Base-by-base conservation (phyloP, 2,888 invertebrate species). In the Amitus sp. region DNA sequence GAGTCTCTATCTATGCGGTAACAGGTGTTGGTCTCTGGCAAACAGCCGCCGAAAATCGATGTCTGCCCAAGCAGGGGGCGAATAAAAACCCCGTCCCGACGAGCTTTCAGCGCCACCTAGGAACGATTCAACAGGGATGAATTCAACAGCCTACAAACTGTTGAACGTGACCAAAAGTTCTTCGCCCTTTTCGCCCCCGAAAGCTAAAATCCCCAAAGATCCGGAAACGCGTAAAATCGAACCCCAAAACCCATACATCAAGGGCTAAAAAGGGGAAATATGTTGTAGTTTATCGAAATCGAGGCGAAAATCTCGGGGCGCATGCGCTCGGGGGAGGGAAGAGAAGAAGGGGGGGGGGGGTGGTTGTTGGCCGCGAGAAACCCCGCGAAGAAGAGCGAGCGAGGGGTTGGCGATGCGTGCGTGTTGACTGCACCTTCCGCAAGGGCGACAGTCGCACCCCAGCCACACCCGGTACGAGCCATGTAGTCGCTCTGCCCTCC, bases 401-500 rank as follows among this genome's bases (percentile, higher is more conserved):
- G 15, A 39, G 39, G 72, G 71, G 67, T 67, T 67, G 69, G 72
- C 68, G 59, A 71, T 65, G 70, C 70, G 68, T 65, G 70, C 70
- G 68, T 67, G 67, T 72, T 63, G 64, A 64, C 62, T 65, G 66
- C 62, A 66, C 60, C 66, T 66, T 66, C 63, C 60, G 62, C 63
- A 63, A 65, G 70, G 71, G 68, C 74, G 58, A 62, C 67, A 76
- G 76, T 76, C 75, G 74, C 79, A 80, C 78, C 77, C 78, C 78
- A 80, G 81, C 80, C 80, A 81, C 81, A 81, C 81, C 81, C 81
- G 80, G 77, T 72, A 78, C 79, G 76, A 80, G 78, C 77, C 79
- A 81, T 80, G 82, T 81, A 80, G 81, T 80, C 80, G 78, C 76
- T 77, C 74, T 77, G 74, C 79, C 78, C 78, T 78, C 80, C 77